phyloP scores from a whole-genome alignment of 2,113 vertebrate species.

The Ammodytes marinus region DNA sequence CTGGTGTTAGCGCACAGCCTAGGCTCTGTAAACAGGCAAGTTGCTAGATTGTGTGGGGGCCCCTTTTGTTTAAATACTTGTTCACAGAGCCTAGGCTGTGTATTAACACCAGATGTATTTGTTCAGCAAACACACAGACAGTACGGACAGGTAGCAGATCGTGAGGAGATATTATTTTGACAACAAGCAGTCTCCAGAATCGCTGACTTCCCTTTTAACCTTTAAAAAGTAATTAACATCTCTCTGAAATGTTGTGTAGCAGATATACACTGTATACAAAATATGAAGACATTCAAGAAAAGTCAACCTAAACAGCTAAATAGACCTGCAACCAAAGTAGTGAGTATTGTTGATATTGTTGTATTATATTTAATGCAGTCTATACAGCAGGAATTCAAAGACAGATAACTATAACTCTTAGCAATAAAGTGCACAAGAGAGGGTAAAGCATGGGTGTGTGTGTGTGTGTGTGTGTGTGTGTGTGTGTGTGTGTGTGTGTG shows the following conservation, averaged over 20 bases:
- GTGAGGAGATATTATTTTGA: too few relatives aligned
- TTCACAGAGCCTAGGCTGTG: too few relatives aligned
- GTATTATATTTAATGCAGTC: neutral
- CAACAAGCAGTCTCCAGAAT: too few relatives aligned
- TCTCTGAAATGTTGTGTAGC: neutral
- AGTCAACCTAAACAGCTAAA: neutral
- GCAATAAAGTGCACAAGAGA: neutral
- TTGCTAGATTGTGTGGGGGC: too few relatives aligned
- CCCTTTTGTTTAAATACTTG: too few relatives aligned
- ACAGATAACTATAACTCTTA: slow-evolving; percentile 10
- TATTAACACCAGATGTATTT: too few relatives aligned
- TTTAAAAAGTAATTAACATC: neutral
- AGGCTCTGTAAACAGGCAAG: too few relatives aligned
- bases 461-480: too few relatives aligned
- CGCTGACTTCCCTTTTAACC: too few relatives aligned
- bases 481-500: neutral
- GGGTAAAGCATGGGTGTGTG: neutral
- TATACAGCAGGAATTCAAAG: neutral
- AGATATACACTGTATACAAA: neutral
- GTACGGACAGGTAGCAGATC: too few relatives aligned
- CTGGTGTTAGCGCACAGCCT: too few relatives aligned
- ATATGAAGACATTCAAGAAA: neutral
- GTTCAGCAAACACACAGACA: too few relatives aligned
- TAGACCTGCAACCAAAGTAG: neutral
- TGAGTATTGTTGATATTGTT: neutral